Percentiles rank a stretch among this genome's conserved stretches.
Evolutionary conservation across 2,113 vertebrate species (phyloP).

Genomic region (Lepisosteus oculatus): DNA sequence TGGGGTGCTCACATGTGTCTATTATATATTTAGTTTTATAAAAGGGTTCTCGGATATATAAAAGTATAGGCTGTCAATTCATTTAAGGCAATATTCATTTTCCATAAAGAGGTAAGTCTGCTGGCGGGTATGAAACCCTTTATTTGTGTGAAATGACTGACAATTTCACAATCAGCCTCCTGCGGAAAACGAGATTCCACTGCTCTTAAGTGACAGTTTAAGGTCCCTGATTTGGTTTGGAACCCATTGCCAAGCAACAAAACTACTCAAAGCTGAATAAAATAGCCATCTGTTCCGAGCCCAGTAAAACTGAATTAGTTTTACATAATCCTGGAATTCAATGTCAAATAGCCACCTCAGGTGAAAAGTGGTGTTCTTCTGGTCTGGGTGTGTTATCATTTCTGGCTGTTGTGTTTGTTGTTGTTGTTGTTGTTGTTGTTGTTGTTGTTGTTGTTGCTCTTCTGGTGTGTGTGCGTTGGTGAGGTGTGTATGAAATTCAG

Average conservation of each 20-base stretch:
- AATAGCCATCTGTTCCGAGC: slow-evolving; percentile 60
- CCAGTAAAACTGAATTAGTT: slow-evolving; percentile 62
- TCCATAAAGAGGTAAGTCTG: slow-evolving; percentile 24
- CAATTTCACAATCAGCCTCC: slow-evolving; percentile 36
- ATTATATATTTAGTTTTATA: slow-evolving; percentile 10
- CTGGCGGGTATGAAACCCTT: slow-evolving; percentile 13
- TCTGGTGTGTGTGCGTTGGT: no score
- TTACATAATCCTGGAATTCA: slow-evolving; percentile 61
- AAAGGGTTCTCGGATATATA: slow-evolving; percentile 5
- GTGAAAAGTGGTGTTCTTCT: background rate
- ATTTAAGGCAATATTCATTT: slow-evolving; percentile 31
- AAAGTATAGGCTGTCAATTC: slow-evolving; percentile 29
- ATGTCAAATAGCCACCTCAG: slow-evolving; percentile 40
- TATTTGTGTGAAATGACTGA: slow-evolving; percentile 36
- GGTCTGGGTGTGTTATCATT: no score
- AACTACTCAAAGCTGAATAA: slow-evolving; percentile 58
- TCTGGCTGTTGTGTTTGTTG: no score
- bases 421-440: no score
- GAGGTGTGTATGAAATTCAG: no score
- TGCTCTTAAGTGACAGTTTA: slow-evolving; percentile 64
- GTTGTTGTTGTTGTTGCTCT: no score
- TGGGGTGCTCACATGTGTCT: background rate
- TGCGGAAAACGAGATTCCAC: slow-evolving; percentile 55
- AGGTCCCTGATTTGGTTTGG: slow-evolving; percentile 63
- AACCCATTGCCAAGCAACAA: slow-evolving; percentile 60